Evolutionary conservation across 2,113 vertebrate genomes (phyloP).

Genomic region (Salvelinus namaycush): DNA sequence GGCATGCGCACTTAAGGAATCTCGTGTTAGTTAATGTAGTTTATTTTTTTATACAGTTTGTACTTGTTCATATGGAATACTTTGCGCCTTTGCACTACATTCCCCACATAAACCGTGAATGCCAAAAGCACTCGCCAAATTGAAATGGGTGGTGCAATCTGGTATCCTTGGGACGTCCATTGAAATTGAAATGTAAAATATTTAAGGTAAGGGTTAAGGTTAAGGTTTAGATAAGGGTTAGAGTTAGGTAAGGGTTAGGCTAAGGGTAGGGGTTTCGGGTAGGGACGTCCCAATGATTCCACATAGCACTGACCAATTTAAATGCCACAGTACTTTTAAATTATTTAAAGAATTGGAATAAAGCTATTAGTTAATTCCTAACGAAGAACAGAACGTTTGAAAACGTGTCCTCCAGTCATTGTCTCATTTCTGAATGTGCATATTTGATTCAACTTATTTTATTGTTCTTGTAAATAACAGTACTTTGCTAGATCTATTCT

Average conservation of each 20-base stretch:
- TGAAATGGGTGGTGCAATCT: conserved; percentile 21
- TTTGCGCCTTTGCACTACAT: conserved; percentile 46
- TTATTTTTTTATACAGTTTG: fast-evolving
- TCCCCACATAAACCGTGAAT: conserved; percentile 45
- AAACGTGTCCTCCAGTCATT: background rate
- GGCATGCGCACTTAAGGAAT: conserved; percentile 56
- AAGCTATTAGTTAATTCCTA: conserved; percentile 9
- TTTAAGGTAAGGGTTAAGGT: too few species aligned
- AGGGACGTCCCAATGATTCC: too few species aligned
- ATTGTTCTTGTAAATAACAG: too few species aligned
- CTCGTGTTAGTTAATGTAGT: conserved; percentile 70
- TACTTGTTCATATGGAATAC: background rate
- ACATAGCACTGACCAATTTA: conserved; percentile 40
- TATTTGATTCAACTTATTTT: too few species aligned
- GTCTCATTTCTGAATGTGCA: background rate
- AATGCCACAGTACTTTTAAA: conserved; percentile 32
- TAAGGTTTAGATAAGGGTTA: too few species aligned
- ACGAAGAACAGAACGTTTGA: background rate
- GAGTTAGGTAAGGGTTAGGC: too few species aligned
- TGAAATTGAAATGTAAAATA: too few species aligned
- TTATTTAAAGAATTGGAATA: conserved; percentile 20
- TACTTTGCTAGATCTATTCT: too few species aligned
- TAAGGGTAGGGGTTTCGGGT: too few species aligned
- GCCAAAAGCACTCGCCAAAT: conserved; percentile 30
- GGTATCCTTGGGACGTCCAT: too few species aligned